A percentile compares a stretch with the other conserved stretches of the same genome.
phyloP scores from a whole-genome alignment of 2,113 vertebrate species.

The Corvus hawaiiensis region DNA sequence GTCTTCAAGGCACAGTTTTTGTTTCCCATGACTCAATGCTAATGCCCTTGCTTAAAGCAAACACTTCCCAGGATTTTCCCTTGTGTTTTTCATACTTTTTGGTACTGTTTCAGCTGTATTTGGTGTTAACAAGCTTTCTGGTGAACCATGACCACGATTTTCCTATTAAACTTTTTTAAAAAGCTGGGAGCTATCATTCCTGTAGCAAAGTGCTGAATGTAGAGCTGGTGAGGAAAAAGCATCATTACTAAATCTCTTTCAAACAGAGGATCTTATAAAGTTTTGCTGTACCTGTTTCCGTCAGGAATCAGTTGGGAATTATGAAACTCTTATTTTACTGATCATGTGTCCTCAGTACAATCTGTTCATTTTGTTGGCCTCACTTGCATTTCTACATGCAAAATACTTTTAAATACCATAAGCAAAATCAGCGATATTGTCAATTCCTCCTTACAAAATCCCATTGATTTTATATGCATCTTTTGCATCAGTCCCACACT shows the following conservation, averaged over 20 bases:
- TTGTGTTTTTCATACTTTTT: neutral
- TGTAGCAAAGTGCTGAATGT: neutral
- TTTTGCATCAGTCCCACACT: neutral
- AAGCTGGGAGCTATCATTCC: neutral
- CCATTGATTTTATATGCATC: neutral
- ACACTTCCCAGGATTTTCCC: neutral
- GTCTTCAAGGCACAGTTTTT: slow-evolving; percentile 16
- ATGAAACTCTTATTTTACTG: neutral
- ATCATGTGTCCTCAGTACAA: neutral
- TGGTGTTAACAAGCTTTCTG: neutral
- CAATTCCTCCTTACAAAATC: neutral
- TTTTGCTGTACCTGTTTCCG: neutral
- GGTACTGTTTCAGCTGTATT: neutral
- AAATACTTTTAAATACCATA: neutral
- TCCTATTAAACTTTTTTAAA: neutral
- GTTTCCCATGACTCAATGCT: neutral
- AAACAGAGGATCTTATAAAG: neutral
- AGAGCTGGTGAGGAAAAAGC: neutral
- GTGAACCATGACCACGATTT: neutral
- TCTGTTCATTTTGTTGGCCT: neutral
- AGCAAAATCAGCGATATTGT: neutral
- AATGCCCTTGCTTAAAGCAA: neutral
- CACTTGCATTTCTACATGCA: neutral
- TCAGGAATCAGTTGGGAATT: neutral
- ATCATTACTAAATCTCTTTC: neutral